A percentile compares a stretch with the other conserved stretches of the same genome.
These are phyloP conservation scores for Leucozona laternaria DNA, from an alignment of 2,888 invertebrate species.

Conservation along the genomic window DNA sequence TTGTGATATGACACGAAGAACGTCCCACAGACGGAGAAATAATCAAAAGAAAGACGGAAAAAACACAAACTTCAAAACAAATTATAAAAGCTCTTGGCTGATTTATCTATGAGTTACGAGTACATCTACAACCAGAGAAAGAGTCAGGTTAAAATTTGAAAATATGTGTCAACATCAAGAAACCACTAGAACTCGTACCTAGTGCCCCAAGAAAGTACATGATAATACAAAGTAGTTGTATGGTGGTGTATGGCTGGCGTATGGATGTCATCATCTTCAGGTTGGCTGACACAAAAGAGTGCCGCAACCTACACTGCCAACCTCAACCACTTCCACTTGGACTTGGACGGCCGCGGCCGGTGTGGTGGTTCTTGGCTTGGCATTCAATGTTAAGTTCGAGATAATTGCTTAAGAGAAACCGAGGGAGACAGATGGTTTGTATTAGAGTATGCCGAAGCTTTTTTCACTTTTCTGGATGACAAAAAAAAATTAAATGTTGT, in stretches of 20 bases:
- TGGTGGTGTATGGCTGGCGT: background rate
- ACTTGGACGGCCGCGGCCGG: background rate
- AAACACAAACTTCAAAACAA: conserved; percentile 53
- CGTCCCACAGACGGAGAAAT: conserved; percentile 12
- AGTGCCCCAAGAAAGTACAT: conserved; percentile 51
- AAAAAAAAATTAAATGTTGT: conserved; percentile 35
- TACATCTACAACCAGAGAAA: background rate
- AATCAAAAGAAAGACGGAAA: conserved; percentile 26
- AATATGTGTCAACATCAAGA: conserved; percentile 70
- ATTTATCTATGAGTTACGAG: conserved; percentile 19
- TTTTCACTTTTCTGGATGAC: conserved; percentile 14
- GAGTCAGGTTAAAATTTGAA: conserved; percentile 24
- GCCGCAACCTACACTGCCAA: conserved; percentile 36
- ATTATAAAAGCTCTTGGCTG: conserved; percentile 53
- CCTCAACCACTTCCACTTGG: conserved; percentile 32
- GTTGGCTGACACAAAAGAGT: conserved; percentile 40
- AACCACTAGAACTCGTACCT: conserved; percentile 42
- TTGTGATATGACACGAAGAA: conserved; percentile 1
- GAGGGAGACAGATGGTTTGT: conserved; percentile 41
- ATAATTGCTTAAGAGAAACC: conserved; percentile 71
- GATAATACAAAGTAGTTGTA: background rate
- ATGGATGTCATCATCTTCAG: conserved; percentile 32
- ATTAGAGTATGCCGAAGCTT: conserved; percentile 15
- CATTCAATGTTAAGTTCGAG: conserved; percentile 74
- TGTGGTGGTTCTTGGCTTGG: background rate